Conservation (phyloP, 2,888 invertebrate genomes). For the Thelaira solivaga region DNA sequence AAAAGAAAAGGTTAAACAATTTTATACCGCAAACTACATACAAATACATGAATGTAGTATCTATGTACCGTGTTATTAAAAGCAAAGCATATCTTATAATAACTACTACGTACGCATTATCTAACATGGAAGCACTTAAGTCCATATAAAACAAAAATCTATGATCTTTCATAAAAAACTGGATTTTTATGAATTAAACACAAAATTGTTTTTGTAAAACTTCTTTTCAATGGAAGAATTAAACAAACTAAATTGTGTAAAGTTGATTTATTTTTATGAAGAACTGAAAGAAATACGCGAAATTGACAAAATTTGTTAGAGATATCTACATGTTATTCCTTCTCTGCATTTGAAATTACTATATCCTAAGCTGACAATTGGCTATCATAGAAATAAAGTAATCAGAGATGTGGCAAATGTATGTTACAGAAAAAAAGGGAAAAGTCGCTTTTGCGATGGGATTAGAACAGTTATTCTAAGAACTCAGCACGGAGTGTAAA, state of each 20-base stretch:
- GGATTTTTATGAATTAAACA: constrained; percentile 57
- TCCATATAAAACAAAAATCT: constrained; percentile 27
- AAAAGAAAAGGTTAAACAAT: constrained; percentile 43
- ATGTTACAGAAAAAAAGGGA: too few relatives aligned
- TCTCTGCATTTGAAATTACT: too few relatives aligned
- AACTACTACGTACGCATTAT: neutral
- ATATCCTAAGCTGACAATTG: too few relatives aligned
- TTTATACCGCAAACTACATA: constrained; percentile 22
- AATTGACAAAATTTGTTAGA: neutral
- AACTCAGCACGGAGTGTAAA: too few relatives aligned
- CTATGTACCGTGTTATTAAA: too few relatives aligned
- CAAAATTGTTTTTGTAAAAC: constrained; percentile 16
- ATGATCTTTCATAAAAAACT: constrained; percentile 56
- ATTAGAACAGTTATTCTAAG: too few relatives aligned
- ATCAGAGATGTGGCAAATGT: too few relatives aligned
- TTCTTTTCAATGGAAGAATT: constrained; percentile 10
- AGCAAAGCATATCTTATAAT: constrained; percentile 41
- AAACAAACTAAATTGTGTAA: neutral
- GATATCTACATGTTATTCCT: neutral
- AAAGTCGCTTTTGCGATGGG: too few relatives aligned
- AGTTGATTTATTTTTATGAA: constrained; percentile 16
- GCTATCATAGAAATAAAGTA: too few relatives aligned
- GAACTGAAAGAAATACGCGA: neutral
- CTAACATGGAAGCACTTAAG: constrained; percentile 19
- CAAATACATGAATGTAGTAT: too few relatives aligned